These are phyloP conservation scores for Lycorma delicatula DNA, from an alignment of 1,140 invertebrate genomes.

Conservation along the genomic window DNA sequence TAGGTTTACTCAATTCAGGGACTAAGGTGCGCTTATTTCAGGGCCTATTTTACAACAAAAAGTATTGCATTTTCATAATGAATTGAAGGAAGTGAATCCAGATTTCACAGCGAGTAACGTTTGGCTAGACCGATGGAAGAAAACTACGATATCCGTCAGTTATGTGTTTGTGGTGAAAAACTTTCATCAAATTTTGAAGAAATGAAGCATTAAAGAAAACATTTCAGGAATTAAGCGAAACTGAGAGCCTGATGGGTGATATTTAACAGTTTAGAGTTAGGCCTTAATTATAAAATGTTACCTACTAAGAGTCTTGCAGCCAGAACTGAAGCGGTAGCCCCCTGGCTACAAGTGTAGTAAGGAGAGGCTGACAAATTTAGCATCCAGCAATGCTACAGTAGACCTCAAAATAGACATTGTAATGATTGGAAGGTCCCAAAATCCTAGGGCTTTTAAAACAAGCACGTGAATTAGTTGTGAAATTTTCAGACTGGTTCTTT, in stretches of 20 bases:
- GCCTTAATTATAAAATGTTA: constrained; percentile 29
- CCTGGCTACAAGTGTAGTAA: constrained; percentile 24
- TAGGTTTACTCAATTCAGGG: constrained; percentile 16
- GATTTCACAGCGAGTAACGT: constrained; percentile 29
- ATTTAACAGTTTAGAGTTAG: constrained; percentile 33
- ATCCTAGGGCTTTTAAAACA: too few species aligned
- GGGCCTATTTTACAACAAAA: constrained; percentile 25
- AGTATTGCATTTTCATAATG: constrained; percentile 21
- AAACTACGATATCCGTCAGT: constrained; percentile 19
- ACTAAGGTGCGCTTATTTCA: constrained; percentile 18
- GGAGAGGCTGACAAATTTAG: constrained; percentile 14
- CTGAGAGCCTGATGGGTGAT: constrained; percentile 18
- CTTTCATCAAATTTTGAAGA: constrained; percentile 13
- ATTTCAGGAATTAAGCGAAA: constrained; percentile 14
- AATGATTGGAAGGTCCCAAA: constrained; percentile 30
- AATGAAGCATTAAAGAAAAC: constrained; percentile 11
- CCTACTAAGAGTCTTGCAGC: constrained; percentile 26
- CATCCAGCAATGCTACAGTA: constrained; percentile 28
- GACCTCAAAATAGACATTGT: constrained; percentile 29
- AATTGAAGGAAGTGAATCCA: constrained; percentile 20
- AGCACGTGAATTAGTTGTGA: too few species aligned
- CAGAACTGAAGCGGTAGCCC: constrained; percentile 19
- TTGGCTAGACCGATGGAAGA: constrained; percentile 29
- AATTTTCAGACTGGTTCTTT: too few species aligned
- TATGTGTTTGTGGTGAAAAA: constrained; percentile 24